These are phyloP conservation scores for Sciurus vulgaris DNA, from an alignment of 2,797 vertebrate species.

Conservation along the genomic window DNA sequence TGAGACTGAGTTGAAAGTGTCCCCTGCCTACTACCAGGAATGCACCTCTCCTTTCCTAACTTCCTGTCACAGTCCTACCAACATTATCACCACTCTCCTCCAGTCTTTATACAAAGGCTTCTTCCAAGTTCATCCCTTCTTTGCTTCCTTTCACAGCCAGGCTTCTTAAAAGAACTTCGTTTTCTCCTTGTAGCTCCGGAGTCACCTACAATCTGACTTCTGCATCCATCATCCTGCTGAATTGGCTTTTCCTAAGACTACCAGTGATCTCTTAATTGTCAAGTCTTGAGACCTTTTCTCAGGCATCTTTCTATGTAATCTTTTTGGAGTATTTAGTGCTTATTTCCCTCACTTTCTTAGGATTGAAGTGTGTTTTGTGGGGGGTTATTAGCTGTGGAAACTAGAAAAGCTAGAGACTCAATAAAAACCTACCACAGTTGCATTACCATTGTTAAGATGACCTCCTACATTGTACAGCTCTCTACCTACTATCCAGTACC, in stretches of 20 bases:
- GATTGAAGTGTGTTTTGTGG: background rate
- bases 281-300: background rate
- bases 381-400: constrained; percentile 34
- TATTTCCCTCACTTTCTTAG: background rate
- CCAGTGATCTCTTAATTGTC: background rate
- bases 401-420: constrained; percentile 36
- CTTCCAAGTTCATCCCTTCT: background rate
- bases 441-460: background rate
- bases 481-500: background rate
- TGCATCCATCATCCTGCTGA: background rate
- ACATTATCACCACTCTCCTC: background rate
- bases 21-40: background rate
- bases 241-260: background rate
- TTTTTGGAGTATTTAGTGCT: constrained; percentile 24
- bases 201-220: background rate
- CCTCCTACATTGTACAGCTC: background rate
- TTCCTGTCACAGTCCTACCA: background rate
- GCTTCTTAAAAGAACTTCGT: background rate
- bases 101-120: background rate
- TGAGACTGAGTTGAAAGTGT: background rate
- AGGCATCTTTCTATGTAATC: background rate
- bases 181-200: background rate
- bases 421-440: background rate
- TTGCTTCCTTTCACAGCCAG: background rate
- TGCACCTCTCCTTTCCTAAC: background rate